Evolutionary conservation across 2,888 invertebrate species (phyloP).

Genomic region (Keiferia lycopersicella): DNA sequence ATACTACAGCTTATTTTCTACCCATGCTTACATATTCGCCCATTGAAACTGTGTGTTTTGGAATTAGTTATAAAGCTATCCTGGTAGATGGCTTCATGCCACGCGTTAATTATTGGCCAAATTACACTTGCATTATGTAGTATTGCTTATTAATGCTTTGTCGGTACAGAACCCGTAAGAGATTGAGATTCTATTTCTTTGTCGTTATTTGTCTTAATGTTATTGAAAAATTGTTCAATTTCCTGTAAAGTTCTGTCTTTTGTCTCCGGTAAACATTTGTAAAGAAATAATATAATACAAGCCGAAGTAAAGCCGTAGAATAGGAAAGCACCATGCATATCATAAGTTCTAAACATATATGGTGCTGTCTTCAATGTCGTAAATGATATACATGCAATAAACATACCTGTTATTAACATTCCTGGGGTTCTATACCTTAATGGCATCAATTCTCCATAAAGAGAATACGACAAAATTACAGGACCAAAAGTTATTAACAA

Average conservation of each 20-base stretch:
- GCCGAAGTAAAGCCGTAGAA: constrained; percentile 36
- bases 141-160: too few species aligned
- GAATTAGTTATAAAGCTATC: too few species aligned
- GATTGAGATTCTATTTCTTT: not conserved
- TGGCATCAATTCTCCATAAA: constrained; percentile 57
- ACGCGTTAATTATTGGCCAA: too few species aligned
- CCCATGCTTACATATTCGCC: too few species aligned
- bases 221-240: constrained; percentile 3
- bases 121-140: too few species aligned
- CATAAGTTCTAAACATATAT: constrained; percentile 45
- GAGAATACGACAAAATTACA: constrained; percentile 53
- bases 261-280: constrained; percentile 39
- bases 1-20: too few species aligned
- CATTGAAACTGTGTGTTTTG: too few species aligned
- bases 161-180: not conserved
- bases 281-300: constrained; percentile 32
- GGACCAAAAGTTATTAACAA: constrained; percentile 59
- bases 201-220: not conserved
- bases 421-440: constrained; percentile 50
- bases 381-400: constrained; percentile 41
- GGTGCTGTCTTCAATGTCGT: constrained; percentile 54
- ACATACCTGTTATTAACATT: constrained; percentile 45
- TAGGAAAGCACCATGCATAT: constrained; percentile 52
- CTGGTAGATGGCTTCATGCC: too few species aligned
- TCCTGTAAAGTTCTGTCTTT: constrained; percentile 37